Conservation (phyloP, 1,140 invertebrate species). For the Drosophila melanica region DNA sequence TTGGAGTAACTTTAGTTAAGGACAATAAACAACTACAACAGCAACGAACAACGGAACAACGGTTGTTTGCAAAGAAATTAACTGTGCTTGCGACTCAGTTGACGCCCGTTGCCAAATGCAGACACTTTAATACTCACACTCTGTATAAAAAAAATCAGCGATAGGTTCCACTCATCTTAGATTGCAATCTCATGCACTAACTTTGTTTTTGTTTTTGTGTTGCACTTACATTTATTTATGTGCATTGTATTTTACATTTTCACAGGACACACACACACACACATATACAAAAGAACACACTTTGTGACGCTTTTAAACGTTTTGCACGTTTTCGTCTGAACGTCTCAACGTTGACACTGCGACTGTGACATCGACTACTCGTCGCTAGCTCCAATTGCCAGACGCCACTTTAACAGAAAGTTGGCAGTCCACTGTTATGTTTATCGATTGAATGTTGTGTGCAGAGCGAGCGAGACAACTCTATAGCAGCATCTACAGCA, state of each 20-base stretch:
- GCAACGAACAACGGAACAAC: not conserved
- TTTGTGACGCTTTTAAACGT: slow-evolving; percentile 7
- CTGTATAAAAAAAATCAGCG: not conserved
- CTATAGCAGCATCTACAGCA: slow-evolving; percentile 7
- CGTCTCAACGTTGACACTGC: slow-evolving; percentile 51
- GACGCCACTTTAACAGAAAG: slow-evolving; percentile 16
- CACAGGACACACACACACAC: slow-evolving; percentile 30
- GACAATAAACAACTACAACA: not conserved
- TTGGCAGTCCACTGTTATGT: slow-evolving; percentile 63
- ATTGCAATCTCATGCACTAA: not conserved
- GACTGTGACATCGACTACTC: slow-evolving; percentile 49
- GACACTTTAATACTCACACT: slow-evolving; percentile 35
- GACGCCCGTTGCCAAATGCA: slow-evolving; percentile 26
- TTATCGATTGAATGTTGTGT: slow-evolving; percentile 60
- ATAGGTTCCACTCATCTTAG: not conserved
- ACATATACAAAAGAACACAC: slow-evolving; percentile 19
- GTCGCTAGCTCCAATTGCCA: slow-evolving; percentile 29
- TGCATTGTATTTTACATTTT: slow-evolving; percentile 31
- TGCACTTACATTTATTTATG: slow-evolving; percentile 29
- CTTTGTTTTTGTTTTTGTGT: slow-evolving; percentile 7
- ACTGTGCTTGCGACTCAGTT: slow-evolving; percentile 7
- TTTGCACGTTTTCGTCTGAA: slow-evolving; percentile 46
- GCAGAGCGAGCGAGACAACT: slow-evolving; percentile 41
- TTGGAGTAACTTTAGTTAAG: not conserved
- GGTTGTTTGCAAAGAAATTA: not conserved